Base-by-base conservation (phyloP, 2,113 vertebrate species). In the Pelecanoides urinatrix region DNA sequence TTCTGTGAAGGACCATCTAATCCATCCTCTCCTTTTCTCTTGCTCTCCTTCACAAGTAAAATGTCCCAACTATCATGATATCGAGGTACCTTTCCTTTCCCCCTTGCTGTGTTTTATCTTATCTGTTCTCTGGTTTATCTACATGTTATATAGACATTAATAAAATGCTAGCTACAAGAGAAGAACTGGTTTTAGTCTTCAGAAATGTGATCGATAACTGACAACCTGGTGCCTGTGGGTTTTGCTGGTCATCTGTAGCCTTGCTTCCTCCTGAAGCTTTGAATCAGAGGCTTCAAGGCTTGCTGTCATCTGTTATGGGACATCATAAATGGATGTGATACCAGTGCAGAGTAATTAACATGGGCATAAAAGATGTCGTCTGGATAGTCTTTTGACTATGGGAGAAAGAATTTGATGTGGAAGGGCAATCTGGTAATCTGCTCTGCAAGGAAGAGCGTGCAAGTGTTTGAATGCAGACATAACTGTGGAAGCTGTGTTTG, bases 271-370 rank as follows among this genome's bases (percentile, higher is more conserved):
- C 50, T 17, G 5, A 15, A 59, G 7, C 55, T 77, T 19, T 4
- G 30, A 9, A 15, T 22, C 4, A 2, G 36, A 44, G 32, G 23
- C 18, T 34, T 19, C 5, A 1, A 34, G 63, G 22, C 55, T 83
- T 0, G 0, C 65, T 61, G 52, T 25, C 8, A 1, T 26, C 62
- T 5, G 0, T 1, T 19, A 0, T 0, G 25, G 40, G 85, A 11
- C 3, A 2, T 32, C 7, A 44, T 6, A 11, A 3, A 21, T 4
- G 87, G 68, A 2, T 21, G 74, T 15, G 58, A 16, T n/a, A 32
- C 36, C 44, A 30, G 59, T 11, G 52, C 55, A 17, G 68, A 19
- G 27, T 19, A 8, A 22, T 22, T 22, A 5, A 6, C 10, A 0
- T 3, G n/a, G 81, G 25, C 3, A 7, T 26, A 3, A 0, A 19